phyloP scores from a whole-genome alignment of 2,797 vertebrate genomes.

The Gymnodraco acuticeps region DNA sequence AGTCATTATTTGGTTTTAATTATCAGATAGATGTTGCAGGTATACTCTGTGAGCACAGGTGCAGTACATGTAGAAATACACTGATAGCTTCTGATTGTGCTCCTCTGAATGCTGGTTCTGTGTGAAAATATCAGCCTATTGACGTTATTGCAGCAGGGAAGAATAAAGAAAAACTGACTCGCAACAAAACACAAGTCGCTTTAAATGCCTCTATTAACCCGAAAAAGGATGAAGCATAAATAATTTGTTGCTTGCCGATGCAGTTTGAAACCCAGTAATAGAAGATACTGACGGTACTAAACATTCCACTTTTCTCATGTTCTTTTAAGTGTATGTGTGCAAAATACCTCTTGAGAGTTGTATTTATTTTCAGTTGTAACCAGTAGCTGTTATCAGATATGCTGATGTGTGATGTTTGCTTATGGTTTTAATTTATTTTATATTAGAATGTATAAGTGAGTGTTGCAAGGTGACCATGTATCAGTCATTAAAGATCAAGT shows the following conservation, averaged over 20 bases:
- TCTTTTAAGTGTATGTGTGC: slow-evolving; percentile 73
- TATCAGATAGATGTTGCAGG: slow-evolving; percentile 76
- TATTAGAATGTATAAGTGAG: slow-evolving; percentile 84
- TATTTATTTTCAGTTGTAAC: slow-evolving; percentile 76
- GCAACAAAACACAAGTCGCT: slow-evolving; percentile 52
- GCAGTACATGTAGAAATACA: slow-evolving; percentile 68
- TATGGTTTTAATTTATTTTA: slow-evolving; percentile 83
- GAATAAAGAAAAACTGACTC: slow-evolving; percentile 36
- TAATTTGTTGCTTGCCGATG: slow-evolving; percentile 73
- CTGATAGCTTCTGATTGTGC: slow-evolving; percentile 73
- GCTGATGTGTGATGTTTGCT: slow-evolving; percentile 82
- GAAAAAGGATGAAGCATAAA: slow-evolving; percentile 52
- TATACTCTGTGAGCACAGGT: slow-evolving; percentile 67
- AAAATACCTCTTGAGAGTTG: slow-evolving; percentile 79
- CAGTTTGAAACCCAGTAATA: slow-evolving; percentile 72
- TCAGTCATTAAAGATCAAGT: slow-evolving; percentile 84
- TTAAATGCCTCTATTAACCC: slow-evolving; percentile 41
- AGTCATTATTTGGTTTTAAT: slow-evolving; percentile 70
- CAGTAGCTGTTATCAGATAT: slow-evolving; percentile 75
- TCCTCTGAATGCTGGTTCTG: slow-evolving; percentile 69
- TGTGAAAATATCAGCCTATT: slow-evolving; percentile 49
- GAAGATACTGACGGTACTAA: slow-evolving; percentile 74
- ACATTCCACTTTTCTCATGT: slow-evolving; percentile 82
- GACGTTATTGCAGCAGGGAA: slow-evolving; percentile 59
- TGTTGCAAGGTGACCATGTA: slow-evolving; percentile 83